Conservation (phyloP, 2,888 invertebrate genomes). For the Drosophila fulvimacula region DNA sequence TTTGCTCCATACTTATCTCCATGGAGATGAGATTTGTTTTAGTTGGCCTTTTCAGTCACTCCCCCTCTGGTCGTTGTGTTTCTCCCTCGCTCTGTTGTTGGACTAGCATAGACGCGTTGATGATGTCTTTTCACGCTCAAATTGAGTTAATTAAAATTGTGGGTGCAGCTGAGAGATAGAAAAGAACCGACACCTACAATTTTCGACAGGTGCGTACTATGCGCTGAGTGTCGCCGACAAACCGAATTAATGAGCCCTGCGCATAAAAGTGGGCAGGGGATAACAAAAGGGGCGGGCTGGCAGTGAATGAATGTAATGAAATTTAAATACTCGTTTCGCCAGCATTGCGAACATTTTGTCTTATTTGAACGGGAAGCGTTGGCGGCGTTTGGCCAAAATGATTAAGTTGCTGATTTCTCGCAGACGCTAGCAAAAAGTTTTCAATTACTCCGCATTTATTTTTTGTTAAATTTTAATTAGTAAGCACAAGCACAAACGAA, state of each 20-base stretch:
- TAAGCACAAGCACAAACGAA: conserved; percentile 20
- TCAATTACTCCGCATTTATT: conserved; percentile 78
- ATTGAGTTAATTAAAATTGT: conserved; percentile 77
- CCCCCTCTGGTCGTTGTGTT: not conserved
- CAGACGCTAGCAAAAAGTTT: conserved; percentile 67
- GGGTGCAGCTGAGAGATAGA: conserved; percentile 36
- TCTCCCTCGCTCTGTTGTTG: not conserved
- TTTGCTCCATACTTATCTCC: conserved; percentile 12
- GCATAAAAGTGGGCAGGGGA: not conserved
- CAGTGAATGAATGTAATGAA: conserved; percentile 63
- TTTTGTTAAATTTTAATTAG: conserved; percentile 77
- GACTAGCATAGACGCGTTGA: conserved; percentile 49
- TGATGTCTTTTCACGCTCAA: conserved; percentile 78
- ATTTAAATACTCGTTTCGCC: conserved; percentile 64
- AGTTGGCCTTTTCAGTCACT: conserved; percentile 6
- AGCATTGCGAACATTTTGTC: conserved; percentile 53
- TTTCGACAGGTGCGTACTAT: conserved; percentile 58
- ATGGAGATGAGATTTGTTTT: conserved; percentile 18
- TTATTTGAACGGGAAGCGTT: conserved; percentile 18
- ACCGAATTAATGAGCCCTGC: conserved; percentile 73
- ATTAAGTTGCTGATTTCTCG: conserved; percentile 69
- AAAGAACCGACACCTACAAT: conserved; percentile 29
- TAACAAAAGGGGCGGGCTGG: not conserved
- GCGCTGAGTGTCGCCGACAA: conserved; percentile 49
- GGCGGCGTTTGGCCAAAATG: conserved; percentile 39